phyloP scores from a whole-genome alignment of 2,888 invertebrate species.

The Zygothrica quintamaculata region DNA sequence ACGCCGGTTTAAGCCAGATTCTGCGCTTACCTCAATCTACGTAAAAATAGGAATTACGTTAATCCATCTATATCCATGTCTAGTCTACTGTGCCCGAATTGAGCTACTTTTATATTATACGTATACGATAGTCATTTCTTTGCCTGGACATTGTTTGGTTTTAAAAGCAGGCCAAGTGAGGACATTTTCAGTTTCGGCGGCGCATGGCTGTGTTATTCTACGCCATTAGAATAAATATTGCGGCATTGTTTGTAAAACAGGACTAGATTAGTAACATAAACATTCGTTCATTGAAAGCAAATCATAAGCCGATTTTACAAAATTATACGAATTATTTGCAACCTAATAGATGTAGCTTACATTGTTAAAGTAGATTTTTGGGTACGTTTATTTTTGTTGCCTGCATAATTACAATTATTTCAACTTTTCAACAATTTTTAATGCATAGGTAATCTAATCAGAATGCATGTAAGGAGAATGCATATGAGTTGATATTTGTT shows the following conservation, averaged over 20 bases:
- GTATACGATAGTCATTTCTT: slow-evolving; percentile 32
- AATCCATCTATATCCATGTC: slow-evolving; percentile 45
- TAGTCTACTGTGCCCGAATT: slow-evolving; percentile 43
- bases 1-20: slow-evolving; percentile 61
- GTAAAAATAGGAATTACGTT: slow-evolving; percentile 58
- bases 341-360: slow-evolving; percentile 68
- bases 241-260: slow-evolving; percentile 83
- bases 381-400: background rate
- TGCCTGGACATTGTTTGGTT: slow-evolving; percentile 20
- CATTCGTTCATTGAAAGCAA: slow-evolving; percentile 72
- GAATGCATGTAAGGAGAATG: too few species aligned
- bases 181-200: slow-evolving; percentile 42
- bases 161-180: slow-evolving; percentile 15
- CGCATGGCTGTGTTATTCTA: slow-evolving; percentile 75
- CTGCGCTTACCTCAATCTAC: slow-evolving; percentile 62
- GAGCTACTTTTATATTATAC: slow-evolving; percentile 42
- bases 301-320: slow-evolving; percentile 81
- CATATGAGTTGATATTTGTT: slow-evolving; percentile 22
- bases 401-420: background rate
- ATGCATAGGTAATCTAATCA: too few species aligned
- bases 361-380: slow-evolving; percentile 13
- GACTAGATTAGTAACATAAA: slow-evolving; percentile 82
- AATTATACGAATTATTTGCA: slow-evolving; percentile 76
- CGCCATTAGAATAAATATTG: slow-evolving; percentile 81
- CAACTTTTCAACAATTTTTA: too few species aligned